A percentile compares a stretch with the other conserved stretches of the same genome.
phyloP scores from a whole-genome alignment of 1,140 invertebrate species.

The Augochlora pura region DNA sequence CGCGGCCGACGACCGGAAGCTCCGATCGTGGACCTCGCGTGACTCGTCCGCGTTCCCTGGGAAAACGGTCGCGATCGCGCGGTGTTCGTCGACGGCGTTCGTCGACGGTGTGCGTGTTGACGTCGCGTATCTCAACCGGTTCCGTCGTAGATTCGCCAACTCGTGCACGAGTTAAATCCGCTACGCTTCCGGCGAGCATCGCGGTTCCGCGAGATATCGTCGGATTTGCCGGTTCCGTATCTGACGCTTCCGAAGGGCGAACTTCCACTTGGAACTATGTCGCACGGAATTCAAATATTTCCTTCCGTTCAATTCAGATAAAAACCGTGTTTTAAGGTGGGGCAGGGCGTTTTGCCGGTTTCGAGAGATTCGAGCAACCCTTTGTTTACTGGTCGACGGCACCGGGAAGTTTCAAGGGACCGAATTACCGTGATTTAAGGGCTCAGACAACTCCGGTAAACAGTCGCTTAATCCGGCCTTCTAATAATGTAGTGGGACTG shows the following conservation, averaged over 20 bases:
- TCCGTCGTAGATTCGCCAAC: conserved; percentile 56
- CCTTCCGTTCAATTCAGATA: not conserved
- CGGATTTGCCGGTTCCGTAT: conserved; percentile 51
- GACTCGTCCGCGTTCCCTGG: conserved; percentile 42
- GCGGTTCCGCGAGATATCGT: conserved; percentile 46
- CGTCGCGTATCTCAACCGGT: conserved; percentile 62
- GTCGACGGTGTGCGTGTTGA: conserved; percentile 56
- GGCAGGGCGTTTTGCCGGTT: conserved; percentile 24
- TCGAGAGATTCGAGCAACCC: conserved; percentile 38
- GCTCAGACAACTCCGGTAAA: too few relatives aligned
- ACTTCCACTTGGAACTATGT: conserved; percentile 14
- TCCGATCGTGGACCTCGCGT: conserved; percentile 47
- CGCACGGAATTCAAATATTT: conserved; percentile 35
- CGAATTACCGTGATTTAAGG: not conserved
- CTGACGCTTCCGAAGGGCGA: conserved; percentile 23
- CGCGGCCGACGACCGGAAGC: conserved; percentile 20
- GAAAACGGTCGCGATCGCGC: conserved; percentile 44
- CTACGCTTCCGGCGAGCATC: conserved; percentile 55
- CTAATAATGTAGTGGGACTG: too few relatives aligned
- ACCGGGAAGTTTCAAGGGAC: not conserved
- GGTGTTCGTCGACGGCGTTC: conserved; percentile 19
- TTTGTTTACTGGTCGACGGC: conserved; percentile 54
- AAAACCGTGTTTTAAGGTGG: not conserved
- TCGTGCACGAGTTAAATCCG: conserved; percentile 56
- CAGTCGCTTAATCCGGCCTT: too few relatives aligned